A percentile compares a stretch with the other conserved stretches of the same genome.
Conservation (phyloP, 1,140 invertebrate genomes). For the Mylabris phalerata region DNA sequence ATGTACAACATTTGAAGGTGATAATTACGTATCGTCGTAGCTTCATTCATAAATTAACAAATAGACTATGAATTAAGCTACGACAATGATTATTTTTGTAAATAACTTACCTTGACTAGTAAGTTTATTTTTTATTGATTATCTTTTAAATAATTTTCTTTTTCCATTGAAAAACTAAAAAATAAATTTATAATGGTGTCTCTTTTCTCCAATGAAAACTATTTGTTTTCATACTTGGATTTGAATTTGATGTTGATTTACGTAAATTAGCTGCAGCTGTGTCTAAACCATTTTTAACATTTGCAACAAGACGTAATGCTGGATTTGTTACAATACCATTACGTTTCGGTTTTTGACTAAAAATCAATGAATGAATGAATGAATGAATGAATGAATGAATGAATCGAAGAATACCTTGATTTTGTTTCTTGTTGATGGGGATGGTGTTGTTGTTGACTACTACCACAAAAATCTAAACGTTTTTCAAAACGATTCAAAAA, state of each 20-base stretch:
- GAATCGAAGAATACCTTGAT: constrained; percentile 18
- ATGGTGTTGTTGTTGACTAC: constrained; percentile 31
- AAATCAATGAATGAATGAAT: constrained; percentile 3
- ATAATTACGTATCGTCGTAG: too few species aligned
- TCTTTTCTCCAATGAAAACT: constrained; percentile 70
- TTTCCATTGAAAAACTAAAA: too few species aligned
- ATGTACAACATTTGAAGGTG: too few species aligned
- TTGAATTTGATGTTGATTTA: constrained; percentile 44
- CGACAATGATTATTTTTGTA: too few species aligned
- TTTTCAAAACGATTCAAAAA: too few species aligned
- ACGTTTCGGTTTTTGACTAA: constrained; percentile 60
- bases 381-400: background rate
- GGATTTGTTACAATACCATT: constrained; percentile 91
- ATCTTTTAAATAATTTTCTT: too few species aligned
- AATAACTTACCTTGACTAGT: too few species aligned
- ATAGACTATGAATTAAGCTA: too few species aligned
- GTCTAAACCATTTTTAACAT: constrained; percentile 64
- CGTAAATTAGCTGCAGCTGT: constrained; percentile 48
- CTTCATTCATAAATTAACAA: too few species aligned
- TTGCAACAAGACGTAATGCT: constrained; percentile 65
- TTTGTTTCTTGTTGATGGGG: constrained; percentile 25
- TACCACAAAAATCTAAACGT: constrained; percentile 24
- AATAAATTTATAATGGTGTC: constrained; percentile 49
- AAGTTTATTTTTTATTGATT: too few species aligned
- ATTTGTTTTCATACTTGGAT: constrained; percentile 51